Evolutionary conservation across 1,140 invertebrate genomes (phyloP).

Genomic region (Macrobrachium nipponense): DNA sequence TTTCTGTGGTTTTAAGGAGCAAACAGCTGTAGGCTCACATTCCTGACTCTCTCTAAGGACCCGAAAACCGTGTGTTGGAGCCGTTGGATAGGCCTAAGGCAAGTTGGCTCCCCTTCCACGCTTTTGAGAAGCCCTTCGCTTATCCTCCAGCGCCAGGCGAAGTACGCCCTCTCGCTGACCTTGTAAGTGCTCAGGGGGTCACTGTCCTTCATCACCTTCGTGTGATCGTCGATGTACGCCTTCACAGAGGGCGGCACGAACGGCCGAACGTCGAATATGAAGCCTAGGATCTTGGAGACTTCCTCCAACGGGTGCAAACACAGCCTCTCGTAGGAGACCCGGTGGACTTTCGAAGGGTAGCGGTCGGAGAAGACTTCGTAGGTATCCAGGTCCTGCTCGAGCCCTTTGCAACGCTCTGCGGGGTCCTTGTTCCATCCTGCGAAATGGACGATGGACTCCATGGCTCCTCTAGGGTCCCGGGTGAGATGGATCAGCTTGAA

Average conservation of each 20-base stretch:
- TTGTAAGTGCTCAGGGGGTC: slow-evolving; percentile 31
- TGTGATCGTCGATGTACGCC: slow-evolving; percentile 13
- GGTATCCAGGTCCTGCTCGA: slow-evolving; percentile 25
- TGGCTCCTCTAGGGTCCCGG: slow-evolving; percentile 32
- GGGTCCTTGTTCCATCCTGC: slow-evolving; percentile 22
- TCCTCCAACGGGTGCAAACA: slow-evolving; percentile 1
- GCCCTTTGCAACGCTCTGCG: neutral
- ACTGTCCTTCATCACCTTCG: neutral
- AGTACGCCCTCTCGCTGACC: slow-evolving; percentile 20
- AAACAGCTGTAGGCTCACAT: slow-evolving; percentile 23
- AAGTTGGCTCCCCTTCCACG: slow-evolving; percentile 30
- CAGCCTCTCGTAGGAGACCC: slow-evolving; percentile 32
- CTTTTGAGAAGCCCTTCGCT: neutral
- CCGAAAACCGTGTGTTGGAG: slow-evolving; percentile 23
- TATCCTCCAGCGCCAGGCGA: slow-evolving; percentile 42
- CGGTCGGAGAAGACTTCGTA: neutral
- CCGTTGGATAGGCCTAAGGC: neutral
- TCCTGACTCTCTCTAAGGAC: neutral
- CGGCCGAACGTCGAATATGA: slow-evolving; percentile 3
- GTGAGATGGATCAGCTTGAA: slow-evolving; percentile 42
- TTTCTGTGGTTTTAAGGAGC: neutral
- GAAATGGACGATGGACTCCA: slow-evolving; percentile 33
- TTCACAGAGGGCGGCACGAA: neutral
- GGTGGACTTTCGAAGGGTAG: slow-evolving; percentile 23
- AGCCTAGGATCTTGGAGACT: slow-evolving; percentile 5